Base-by-base conservation (phyloP, 2,888 invertebrate genomes). In the Leucozona laternaria region DNA sequence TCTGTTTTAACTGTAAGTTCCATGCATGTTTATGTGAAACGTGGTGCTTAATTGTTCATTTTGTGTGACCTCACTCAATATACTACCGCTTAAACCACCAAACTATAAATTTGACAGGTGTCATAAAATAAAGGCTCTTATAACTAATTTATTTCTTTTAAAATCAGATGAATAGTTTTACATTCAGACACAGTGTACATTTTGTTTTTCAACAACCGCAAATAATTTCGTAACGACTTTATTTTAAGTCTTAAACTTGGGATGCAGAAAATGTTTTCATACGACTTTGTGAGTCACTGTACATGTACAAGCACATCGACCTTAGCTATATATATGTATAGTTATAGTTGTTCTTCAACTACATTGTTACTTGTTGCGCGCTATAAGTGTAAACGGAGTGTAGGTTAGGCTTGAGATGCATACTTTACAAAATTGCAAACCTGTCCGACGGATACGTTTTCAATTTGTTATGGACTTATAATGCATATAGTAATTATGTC, bases 401-500 rank as follows among this genome's bases (percentile, higher is more conserved):
- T 43, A 43, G n/a, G 71, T 50, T 31, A 57, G 37, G 37, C 20
- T 48, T 40, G 17, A 71, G 55, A 25, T 66, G 43, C 50, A 53
- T 53, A 64, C 31, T 73, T 31, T 64, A 40, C 43, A 58, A 71
- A 77, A 15, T 60, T 66, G 66, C 66, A 82, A 77, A 72, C 82
- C 77, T 71, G 64, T 53, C 55, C 25, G 22, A 48, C 55, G 50
- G 22, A 64, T 73, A 45, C 40, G 66, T 80, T 68, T 75, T 70
- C 28, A 75, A 55, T 75, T 77, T 62, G 40, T 20, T 57, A 50
- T 72, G 77, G 34, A 13, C 64, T 48, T 71, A 62, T 71, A 62
- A 64, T 72, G 48, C 17, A 64, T 64, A 48, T 34, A 45, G 70
- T 76, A 64, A 75, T 75, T 81, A 71, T 71, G 81, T 71, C 68